Evolutionary conservation across 2,888 invertebrate genomes (phyloP).

Genomic region (Andrena trimmerana): DNA sequence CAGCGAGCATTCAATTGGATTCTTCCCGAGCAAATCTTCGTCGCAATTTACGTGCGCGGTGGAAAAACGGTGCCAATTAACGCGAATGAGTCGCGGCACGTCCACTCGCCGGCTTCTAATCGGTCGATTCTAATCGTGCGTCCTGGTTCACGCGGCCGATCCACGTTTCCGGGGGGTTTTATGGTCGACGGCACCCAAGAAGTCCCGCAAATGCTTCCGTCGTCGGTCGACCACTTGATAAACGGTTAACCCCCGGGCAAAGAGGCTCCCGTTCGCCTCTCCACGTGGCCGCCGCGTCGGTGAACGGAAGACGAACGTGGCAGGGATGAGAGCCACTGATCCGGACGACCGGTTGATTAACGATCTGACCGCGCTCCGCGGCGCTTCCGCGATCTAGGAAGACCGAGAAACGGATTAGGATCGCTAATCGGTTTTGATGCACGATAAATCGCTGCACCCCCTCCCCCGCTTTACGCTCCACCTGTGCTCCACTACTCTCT

Average conservation of each 20-base stretch:
- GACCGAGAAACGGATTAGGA: slow-evolving; percentile 72
- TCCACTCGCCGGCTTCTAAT: background rate
- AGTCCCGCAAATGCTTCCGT: slow-evolving; percentile 69
- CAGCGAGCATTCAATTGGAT: too few relatives aligned
- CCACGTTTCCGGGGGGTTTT: slow-evolving; percentile 41
- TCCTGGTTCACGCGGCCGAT: background rate
- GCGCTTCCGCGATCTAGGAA: slow-evolving; percentile 64
- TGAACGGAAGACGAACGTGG: slow-evolving; percentile 27
- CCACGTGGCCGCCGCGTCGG: background rate
- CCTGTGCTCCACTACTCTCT: slow-evolving; percentile 34
- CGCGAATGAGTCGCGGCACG: slow-evolving; percentile 47
- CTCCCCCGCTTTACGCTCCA: slow-evolving; percentile 36
- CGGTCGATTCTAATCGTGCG: slow-evolving; percentile 12
- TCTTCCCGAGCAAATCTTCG: background rate
- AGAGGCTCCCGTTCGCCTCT: slow-evolving; percentile 12
- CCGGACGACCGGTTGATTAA: slow-evolving; percentile 70
- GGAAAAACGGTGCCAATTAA: slow-evolving; percentile 52
- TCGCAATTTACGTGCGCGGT: background rate
- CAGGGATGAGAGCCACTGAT: slow-evolving; percentile 63
- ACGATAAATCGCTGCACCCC: slow-evolving; percentile 66
- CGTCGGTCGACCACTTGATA: slow-evolving; percentile 63
- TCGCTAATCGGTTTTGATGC: slow-evolving; percentile 71
- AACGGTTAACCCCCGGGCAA: slow-evolving; percentile 58
- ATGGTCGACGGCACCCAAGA: slow-evolving; percentile 59
- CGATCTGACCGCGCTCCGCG: slow-evolving; percentile 63